phyloP scores from a whole-genome alignment of 2,113 vertebrate species.

The Tringa solitaria region DNA sequence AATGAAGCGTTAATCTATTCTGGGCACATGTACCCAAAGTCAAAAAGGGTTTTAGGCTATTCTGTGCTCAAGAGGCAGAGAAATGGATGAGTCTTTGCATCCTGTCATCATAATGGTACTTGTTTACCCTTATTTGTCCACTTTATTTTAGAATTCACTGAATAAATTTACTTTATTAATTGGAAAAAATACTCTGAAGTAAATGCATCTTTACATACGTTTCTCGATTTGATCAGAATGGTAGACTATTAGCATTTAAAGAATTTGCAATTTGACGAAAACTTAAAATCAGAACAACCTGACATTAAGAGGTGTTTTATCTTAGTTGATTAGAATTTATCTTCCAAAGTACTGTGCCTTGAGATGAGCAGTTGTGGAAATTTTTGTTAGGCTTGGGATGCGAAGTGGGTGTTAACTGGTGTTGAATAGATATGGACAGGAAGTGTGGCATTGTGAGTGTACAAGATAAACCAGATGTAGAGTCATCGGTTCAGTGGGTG shows the following conservation, averaged over 20 bases:
- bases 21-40: not conserved
- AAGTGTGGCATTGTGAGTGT: conserved; percentile 37
- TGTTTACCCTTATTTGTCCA: not conserved
- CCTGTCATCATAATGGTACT: not conserved
- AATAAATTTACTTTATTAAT: not conserved
- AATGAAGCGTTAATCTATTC: conserved; percentile 45
- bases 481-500: conserved; percentile 45
- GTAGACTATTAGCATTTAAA: not conserved
- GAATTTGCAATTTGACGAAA: not conserved
- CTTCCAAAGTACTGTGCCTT: not conserved
- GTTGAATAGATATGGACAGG: conserved; percentile 22
- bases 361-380: not conserved
- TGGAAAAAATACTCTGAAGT: not conserved
- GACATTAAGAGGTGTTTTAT: not conserved
- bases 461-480: conserved; percentile 41
- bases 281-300: not conserved
- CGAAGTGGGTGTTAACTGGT: conserved; percentile 26
- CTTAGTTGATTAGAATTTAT: not conserved
- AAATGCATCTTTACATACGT: fast-evolving
- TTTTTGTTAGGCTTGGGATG: not conserved
- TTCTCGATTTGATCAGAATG: not conserved
- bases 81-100: not conserved
- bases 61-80: not conserved
- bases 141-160: not conserved
- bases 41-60: not conserved